These are phyloP conservation scores for Atlantisia rogersi DNA, from an alignment of 2,113 vertebrate genomes.

Conservation along the genomic window DNA sequence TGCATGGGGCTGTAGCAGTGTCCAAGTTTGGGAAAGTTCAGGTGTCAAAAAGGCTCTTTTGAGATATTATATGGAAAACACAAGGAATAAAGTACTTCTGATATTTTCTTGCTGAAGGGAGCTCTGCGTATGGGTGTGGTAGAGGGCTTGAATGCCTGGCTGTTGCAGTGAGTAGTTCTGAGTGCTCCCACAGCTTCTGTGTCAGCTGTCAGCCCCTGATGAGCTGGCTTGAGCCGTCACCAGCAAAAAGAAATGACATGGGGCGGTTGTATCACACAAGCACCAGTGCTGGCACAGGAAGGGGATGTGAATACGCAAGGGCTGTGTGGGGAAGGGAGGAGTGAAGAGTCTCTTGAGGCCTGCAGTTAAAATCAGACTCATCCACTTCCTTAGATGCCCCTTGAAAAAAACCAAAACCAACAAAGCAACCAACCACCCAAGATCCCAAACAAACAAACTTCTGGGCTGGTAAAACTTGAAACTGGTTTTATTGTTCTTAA, in stretches of 20 bases:
- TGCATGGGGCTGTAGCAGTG: not conserved
- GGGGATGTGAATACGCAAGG: not conserved
- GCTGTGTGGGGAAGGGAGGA: not conserved
- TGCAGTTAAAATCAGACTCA: not conserved
- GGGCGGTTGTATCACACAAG: not conserved
- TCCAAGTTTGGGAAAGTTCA: not conserved
- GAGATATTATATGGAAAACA: not conserved
- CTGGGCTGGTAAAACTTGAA: not conserved
- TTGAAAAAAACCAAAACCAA: not conserved
- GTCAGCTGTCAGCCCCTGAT: not conserved
- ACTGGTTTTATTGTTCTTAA: not conserved
- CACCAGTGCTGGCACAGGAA: conserved; percentile 21
- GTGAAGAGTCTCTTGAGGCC: not conserved
- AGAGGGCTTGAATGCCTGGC: not conserved
- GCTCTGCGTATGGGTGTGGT: not conserved
- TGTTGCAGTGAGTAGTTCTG: not conserved
- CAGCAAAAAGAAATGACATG: not conserved
- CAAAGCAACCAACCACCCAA: not conserved
- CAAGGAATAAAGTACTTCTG: not conserved
- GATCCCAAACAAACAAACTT: not conserved
- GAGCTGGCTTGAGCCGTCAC: not conserved
- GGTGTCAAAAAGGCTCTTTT: not conserved
- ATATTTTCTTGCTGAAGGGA: not conserved
- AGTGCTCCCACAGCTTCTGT: not conserved
- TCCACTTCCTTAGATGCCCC: not conserved